Percentiles rank a stretch among this genome's conserved stretches.
These are phyloP conservation scores for Microcebus ravelobensis DNA, from an alignment of 2,113 vertebrate genomes.

Conservation along the genomic window DNA sequence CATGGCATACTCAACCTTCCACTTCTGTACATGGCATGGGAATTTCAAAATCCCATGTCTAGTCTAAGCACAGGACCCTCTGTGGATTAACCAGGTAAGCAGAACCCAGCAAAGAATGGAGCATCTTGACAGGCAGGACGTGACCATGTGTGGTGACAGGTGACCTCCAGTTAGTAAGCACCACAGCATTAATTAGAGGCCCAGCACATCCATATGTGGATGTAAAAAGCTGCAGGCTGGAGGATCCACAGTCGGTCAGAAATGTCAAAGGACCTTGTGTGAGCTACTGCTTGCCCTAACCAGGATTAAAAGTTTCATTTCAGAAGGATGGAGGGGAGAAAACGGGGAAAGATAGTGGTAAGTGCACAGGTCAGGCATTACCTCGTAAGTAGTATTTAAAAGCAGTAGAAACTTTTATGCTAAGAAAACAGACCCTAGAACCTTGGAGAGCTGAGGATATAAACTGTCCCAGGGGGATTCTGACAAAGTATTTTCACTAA, in stretches of 20 bases:
- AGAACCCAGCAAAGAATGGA: background rate
- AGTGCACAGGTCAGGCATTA: background rate
- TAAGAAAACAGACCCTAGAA: background rate
- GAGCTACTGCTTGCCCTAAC: background rate
- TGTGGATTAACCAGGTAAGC: background rate
- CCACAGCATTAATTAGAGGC: background rate
- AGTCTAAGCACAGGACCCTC: background rate
- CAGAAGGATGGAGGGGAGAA: background rate
- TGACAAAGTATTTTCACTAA: background rate
- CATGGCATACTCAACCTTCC: rapidly evolving
- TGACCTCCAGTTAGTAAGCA: background rate
- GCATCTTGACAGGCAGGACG: background rate
- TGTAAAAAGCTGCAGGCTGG: background rate
- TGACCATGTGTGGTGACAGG: background rate
- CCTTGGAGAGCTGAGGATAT: background rate
- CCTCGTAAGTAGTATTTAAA: background rate
- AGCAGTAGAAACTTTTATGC: background rate
- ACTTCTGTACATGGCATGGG: rapidly evolving
- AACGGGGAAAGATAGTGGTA: background rate
- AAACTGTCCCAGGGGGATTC: background rate
- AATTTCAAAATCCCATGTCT: background rate
- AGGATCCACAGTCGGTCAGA: background rate
- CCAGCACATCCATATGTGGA: background rate
- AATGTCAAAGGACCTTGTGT: background rate
- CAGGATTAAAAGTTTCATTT: background rate